Percentiles rank a stretch among this genome's conserved stretches.
phyloP scores from a whole-genome alignment of 2,888 invertebrate species.

The Dryocosmus kuriphilus region DNA sequence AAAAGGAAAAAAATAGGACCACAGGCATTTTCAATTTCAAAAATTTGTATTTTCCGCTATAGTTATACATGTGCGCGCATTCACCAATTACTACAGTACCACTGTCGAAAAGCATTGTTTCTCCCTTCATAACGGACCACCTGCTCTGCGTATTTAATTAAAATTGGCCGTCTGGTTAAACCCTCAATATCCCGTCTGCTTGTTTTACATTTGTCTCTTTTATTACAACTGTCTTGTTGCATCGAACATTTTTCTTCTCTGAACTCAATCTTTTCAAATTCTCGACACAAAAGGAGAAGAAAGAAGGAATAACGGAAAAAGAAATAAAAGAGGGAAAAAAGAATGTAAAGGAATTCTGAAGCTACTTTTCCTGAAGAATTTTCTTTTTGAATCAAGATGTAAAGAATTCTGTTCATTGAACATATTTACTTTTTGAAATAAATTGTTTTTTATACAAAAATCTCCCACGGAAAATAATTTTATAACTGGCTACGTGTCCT shows the following conservation, averaged over 20 bases:
- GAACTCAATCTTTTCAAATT: neutral
- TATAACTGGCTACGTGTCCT: too few relatives aligned
- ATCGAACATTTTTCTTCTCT: neutral
- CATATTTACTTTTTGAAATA: too few relatives aligned
- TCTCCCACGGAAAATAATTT: too few relatives aligned
- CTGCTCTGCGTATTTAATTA: conserved; percentile 18
- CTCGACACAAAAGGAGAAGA: neutral
- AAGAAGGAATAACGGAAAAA: neutral
- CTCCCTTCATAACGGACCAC: neutral
- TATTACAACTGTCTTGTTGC: neutral
- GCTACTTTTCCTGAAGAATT: neutral
- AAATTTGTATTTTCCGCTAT: too few relatives aligned
- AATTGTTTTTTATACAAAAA: too few relatives aligned
- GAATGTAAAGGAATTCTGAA: neutral
- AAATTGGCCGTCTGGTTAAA: conserved; percentile 6
- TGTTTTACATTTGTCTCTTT: neutral
- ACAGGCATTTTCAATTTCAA: too few relatives aligned
- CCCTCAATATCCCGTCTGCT: neutral
- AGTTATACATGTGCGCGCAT: too few relatives aligned
- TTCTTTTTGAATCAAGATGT: neutral
- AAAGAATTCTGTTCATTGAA: too few relatives aligned
- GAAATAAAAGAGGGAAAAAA: neutral
- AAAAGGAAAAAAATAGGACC: too few relatives aligned
- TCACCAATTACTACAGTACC: too few relatives aligned
- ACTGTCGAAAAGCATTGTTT: conserved; percentile 13